Conservation (phyloP, 2,888 invertebrate species). For the Dendrolimus pini region DNA sequence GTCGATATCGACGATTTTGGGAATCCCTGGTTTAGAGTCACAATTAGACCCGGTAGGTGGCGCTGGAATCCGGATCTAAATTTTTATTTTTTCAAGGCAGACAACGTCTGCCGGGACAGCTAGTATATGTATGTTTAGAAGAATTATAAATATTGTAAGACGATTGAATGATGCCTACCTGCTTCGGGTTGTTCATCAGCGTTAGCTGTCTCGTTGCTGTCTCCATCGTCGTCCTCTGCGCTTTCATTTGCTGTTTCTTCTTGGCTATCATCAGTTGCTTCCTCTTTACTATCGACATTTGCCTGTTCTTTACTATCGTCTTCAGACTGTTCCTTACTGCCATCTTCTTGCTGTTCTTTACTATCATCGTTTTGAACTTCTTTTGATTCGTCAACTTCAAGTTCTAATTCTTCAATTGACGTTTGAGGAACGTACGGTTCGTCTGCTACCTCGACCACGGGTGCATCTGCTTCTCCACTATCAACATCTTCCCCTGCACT, state of each 20-base stretch:
- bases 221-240: slow-evolving; percentile 21
- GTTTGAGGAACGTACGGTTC: slow-evolving; percentile 65
- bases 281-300: slow-evolving; percentile 38
- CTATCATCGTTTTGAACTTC: slow-evolving; percentile 39
- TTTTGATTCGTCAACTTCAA: slow-evolving; percentile 49
- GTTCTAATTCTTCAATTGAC: slow-evolving; percentile 62
- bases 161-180: slow-evolving; percentile 28
- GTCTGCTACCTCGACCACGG: slow-evolving; percentile 64
- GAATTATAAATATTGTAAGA: no score
- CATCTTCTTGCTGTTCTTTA: slow-evolving; percentile 39
- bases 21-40: no score
- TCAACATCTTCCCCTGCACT: slow-evolving; percentile 42
- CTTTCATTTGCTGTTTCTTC: slow-evolving; percentile 23
- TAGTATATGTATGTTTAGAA: no score
- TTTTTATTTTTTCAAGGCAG: no score
- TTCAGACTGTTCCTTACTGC: slow-evolving; percentile 30
- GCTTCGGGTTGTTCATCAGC: slow-evolving; percentile 67
- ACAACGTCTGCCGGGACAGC: no score
- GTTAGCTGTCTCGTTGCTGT: slow-evolving; percentile 53
- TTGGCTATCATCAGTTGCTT: slow-evolving; percentile 32
- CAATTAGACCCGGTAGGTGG: no score
- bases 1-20: no score
- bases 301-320: slow-evolving; percentile 37
- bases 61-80: no score
- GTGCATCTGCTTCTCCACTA: slow-evolving; percentile 47